Base-by-base conservation (phyloP, 1,140 invertebrate species). In the Daktulosphaira vitifoliae region DNA sequence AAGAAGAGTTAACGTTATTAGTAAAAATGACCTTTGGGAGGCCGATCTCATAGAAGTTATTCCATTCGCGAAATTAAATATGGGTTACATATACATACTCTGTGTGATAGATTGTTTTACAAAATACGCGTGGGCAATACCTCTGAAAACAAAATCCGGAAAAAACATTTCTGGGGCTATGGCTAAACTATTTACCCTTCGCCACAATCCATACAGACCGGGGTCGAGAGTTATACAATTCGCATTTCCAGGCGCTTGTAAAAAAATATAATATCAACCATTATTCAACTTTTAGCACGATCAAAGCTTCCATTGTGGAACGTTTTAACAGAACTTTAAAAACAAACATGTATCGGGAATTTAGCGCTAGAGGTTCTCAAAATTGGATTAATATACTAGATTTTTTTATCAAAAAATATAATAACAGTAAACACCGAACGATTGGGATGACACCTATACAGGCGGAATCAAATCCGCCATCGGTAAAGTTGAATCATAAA, bases 71-170 rank as follows among this genome's bases (percentile, higher is more conserved):
- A 68, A 67, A 68, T 22, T 69, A 38, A 79, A 80, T 72, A 69
- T 71, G 39, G 71, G 72, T 25, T 74, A 70, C 68, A 74, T 73
- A 65, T 80, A 76, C 68, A 69, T 80, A 26, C 67, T 80, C 52
- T 74, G 71, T 20, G 71, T 77, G 4, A 79, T 80, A 62, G 75
- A 79, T 70, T 68, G 69, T 23, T 78, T 78, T 70, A 73, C 71
- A 59, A 80, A 78, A 71, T 76, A 71, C 70, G 74, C 75, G 18
- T 80, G 73, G 73, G 73, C 72, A n/a, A 42, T 73, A 23, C 73
- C 76, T 6, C 16, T 80, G 26, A 78, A 78, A 74, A 73, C 67
- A 13, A 81, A 81, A 73, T 76, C 65, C 53, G 74, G 68, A 39
- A 64, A 65, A 68, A 68, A 73, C 38, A 69, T 75, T 5, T 66